Evolutionary conservation across 2,113 vertebrate genomes (phyloP), one percentile per base, ranked within the genome.

Genomic region (Ctenomys sociabilis): DNA sequence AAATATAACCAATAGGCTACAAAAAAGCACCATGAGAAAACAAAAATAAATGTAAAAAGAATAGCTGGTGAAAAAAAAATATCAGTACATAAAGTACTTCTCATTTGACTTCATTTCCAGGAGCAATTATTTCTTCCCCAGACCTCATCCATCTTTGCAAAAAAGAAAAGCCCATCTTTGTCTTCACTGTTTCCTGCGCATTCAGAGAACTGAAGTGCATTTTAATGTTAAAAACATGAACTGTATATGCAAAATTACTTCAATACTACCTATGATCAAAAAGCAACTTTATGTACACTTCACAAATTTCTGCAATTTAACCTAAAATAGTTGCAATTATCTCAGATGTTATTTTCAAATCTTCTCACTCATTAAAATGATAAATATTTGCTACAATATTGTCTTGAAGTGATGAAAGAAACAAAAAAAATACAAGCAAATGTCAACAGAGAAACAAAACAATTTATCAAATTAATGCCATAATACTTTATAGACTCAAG

Each of bases 11-110:
- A 72, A 86, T 24, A 40, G 32, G 43, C 17, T 85, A 19, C 16
- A 96, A 26, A 93, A 93, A 78, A 97, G 77, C 35, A 81, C n/a
- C 77, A 37, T 59, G 24, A 93, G 24, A 88, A 91, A 80, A 88
- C 37, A 85, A 95, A 82, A 95, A 80, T 24, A 73, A 85, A 43
- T 78, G 37, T 21, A 19, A 66, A 75, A 89, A 92, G 45, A 85
- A 45, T 14, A 90, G 35, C 75, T 92, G 40, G 14, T 92, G 43
- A 19, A 10, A 8, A 59, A 93, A 77, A 80, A 80, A 80, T n/a
- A 52, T 2, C 21, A 78, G 40, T 63, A 93, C 45, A 13, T 43
- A 88, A 88, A 80, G 45, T 80, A 90, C 14, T 72, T 94, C 12
- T 93, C 73, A 88, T 91, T 22, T 91, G 30, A 93, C 45, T 94